Conservation (phyloP, 2,113 vertebrate genomes). For the Tringa solitaria region DNA sequence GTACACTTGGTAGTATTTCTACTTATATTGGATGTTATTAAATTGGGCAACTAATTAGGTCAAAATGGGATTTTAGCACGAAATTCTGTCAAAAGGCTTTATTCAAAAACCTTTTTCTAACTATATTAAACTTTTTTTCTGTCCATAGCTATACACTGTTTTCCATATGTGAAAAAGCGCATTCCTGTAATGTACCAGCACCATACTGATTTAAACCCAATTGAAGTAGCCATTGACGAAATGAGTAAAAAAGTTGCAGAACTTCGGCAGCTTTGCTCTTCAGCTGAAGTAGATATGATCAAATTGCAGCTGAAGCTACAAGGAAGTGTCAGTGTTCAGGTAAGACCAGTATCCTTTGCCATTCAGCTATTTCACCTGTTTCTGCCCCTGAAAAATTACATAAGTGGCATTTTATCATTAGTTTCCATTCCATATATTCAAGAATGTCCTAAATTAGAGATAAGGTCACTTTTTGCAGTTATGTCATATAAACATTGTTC, state of each 20-base stretch:
- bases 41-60: not conserved
- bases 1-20: not conserved
- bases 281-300: conserved; percentile 96
- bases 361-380: not conserved
- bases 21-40: not conserved
- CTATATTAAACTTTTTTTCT: not conserved
- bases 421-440: not conserved
- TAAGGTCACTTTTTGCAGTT: not conserved
- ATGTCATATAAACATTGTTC: not conserved
- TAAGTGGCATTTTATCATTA: not conserved
- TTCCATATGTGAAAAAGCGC: conserved; percentile 96
- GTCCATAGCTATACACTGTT: conserved; percentile 89
- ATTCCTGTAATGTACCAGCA: conserved; percentile 99
- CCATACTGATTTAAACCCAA: conserved; percentile 94
- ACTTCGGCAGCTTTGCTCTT: conserved; percentile 90
- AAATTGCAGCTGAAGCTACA: conserved; percentile 96
- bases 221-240: conserved; percentile 97
- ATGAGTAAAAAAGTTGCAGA: conserved; percentile 97
- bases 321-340: conserved; percentile 98
- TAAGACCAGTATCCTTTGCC: conserved; percentile 43
- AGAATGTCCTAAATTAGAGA: not conserved
- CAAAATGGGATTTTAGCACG: not conserved
- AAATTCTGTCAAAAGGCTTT: not conserved
- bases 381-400: not conserved
- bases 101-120: not conserved